Conservation (phyloP, 2,797 vertebrate species). For the Xiphophorus birchmanni region DNA sequence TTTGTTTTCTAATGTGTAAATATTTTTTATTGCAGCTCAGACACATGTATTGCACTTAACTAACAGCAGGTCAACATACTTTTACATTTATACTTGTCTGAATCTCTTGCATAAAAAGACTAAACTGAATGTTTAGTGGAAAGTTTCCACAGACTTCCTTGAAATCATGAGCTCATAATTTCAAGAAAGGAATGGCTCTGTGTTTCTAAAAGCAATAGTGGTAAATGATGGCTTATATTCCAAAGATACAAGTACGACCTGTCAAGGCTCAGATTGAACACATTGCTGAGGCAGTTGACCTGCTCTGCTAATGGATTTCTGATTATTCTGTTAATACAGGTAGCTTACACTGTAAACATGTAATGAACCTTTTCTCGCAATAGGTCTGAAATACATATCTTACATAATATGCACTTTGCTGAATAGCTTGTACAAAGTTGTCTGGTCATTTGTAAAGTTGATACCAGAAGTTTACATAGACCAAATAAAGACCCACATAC, state of each 20-base stretch:
- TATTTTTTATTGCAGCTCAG: not conserved
- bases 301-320: not conserved
- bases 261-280: not conserved
- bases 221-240: not conserved
- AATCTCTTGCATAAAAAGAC: not conserved
- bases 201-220: not conserved
- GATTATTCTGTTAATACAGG: not conserved
- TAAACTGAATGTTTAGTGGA: not conserved
- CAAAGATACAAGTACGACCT: not conserved
- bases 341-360: not conserved
- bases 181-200: not conserved
- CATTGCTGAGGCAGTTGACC: not conserved
- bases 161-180: not conserved
- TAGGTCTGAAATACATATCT: not conserved
- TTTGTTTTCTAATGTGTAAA: not conserved
- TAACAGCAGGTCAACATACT: not conserved
- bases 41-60: not conserved
- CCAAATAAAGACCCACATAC: not conserved
- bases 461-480: not conserved
- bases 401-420: not conserved
- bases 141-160: not conserved
- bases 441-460: not conserved
- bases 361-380: not conserved
- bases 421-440: not conserved
- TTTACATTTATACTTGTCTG: not conserved